These are phyloP conservation scores for Tetragonula clypearis DNA, from an alignment of 1,140 invertebrate genomes.

Conservation along the genomic window DNA sequence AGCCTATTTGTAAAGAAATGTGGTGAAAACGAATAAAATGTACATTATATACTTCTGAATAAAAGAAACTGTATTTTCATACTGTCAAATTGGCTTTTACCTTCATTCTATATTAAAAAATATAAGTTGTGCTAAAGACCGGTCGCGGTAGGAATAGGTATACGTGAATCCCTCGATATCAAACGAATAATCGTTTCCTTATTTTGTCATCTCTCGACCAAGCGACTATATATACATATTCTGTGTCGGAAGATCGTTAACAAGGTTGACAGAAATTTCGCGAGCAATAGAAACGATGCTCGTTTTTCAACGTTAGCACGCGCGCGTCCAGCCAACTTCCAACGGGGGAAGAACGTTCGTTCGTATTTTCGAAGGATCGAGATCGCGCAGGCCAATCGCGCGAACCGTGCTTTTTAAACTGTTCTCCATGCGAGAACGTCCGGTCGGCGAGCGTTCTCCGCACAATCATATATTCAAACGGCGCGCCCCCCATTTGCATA, in stretches of 20 bases:
- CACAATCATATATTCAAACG: slow-evolving; percentile 46
- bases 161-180: too few relatives aligned
- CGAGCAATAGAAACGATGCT: neutral
- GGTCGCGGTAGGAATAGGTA: too few relatives aligned
- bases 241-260: neutral
- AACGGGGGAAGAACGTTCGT: neutral
- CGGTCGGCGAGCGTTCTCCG: slow-evolving; percentile 38
- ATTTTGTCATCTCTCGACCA: too few relatives aligned
- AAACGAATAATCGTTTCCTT: neutral
- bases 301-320: slow-evolving; percentile 5
- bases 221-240: neutral
- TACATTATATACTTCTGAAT: too few relatives aligned
- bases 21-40: too few relatives aligned
- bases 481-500: slow-evolving; percentile 50
- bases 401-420: slow-evolving; percentile 19
- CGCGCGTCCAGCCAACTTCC: slow-evolving; percentile 13
- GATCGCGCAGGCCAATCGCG: slow-evolving; percentile 2
- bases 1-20: too few relatives aligned
- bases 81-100: too few relatives aligned
- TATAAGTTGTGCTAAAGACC: too few relatives aligned
- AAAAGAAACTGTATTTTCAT: too few relatives aligned
- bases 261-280: neutral
- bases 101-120: too few relatives aligned
- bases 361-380: neutral
- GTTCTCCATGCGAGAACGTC: slow-evolving; percentile 31